phyloP scores from a whole-genome alignment of 2,888 invertebrate species.

The Periphyllus acericola region DNA sequence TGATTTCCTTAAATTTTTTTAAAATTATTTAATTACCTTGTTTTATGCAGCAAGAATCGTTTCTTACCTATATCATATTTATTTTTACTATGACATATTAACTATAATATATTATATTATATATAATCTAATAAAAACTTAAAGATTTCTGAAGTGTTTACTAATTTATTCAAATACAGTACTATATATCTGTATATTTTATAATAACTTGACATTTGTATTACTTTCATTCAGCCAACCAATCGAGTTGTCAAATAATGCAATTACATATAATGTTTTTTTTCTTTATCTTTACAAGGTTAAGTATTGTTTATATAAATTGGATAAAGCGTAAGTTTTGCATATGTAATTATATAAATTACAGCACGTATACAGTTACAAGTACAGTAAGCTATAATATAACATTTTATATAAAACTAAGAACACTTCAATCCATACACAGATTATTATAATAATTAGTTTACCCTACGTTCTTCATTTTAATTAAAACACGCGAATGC shows the following conservation, averaged over 20 bases:
- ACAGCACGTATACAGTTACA: too few relatives aligned
- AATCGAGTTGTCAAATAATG: neutral
- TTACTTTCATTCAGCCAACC: neutral
- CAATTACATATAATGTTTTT: neutral
- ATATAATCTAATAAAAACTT: neutral
- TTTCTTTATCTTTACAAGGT: conserved; percentile 39
- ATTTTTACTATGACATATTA: neutral
- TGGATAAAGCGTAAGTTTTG: conserved; percentile 2
- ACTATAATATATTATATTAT: neutral
- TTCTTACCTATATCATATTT: neutral
- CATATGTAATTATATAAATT: neutral
- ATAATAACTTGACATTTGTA: conserved; percentile 2
- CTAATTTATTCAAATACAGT: conserved; percentile 36
- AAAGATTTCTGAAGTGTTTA: conserved; percentile 17
- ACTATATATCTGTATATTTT: neutral
- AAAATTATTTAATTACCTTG: neutral
- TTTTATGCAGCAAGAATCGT: neutral
- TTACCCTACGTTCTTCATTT: too few relatives aligned
- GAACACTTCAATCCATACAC: too few relatives aligned
- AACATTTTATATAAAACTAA: too few relatives aligned
- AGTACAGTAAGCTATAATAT: too few relatives aligned
- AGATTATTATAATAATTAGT: too few relatives aligned
- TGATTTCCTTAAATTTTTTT: too few relatives aligned
- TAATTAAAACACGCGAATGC: too few relatives aligned
- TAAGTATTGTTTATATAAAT: conserved; percentile 27